phyloP scores from a whole-genome alignment of 2,888 invertebrate species.

The Pterostichus madidus region DNA sequence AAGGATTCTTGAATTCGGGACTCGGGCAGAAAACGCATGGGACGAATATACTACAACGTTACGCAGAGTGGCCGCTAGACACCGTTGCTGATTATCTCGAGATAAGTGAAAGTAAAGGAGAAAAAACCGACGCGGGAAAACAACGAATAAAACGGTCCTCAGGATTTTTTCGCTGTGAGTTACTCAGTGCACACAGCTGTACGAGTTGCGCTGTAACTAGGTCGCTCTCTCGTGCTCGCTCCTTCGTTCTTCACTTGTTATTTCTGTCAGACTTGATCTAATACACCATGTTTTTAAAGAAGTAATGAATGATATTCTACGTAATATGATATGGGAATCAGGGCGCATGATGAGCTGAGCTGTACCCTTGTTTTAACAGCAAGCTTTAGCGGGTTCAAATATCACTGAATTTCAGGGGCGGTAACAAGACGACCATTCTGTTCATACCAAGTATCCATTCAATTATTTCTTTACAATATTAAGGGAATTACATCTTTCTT shows the following conservation, averaged over 20 bases:
- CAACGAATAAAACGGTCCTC: constrained; percentile 43
- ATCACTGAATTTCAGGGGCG: too few relatives aligned
- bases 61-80: constrained; percentile 42
- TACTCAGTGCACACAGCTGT: background rate
- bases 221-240: background rate
- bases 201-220: background rate
- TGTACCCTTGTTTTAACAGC: too few relatives aligned
- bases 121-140: constrained; percentile 32
- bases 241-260: too few relatives aligned
- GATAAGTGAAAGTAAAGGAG: constrained; percentile 63
- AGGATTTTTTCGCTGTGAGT: constrained; percentile 25
- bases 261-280: too few relatives aligned
- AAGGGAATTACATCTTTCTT: too few relatives aligned
- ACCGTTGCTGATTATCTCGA: constrained; percentile 56
- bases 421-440: too few relatives aligned
- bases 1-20: background rate
- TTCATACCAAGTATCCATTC: too few relatives aligned
- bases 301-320: background rate
- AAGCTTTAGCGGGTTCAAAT: too few relatives aligned
- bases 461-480: too few relatives aligned
- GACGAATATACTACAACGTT: background rate
- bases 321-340: background rate
- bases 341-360: too few relatives aligned
- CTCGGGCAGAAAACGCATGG: background rate
- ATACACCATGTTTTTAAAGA: too few relatives aligned